Percentiles rank a stretch among this genome's conserved stretches.
phyloP scores from a whole-genome alignment of 2,888 invertebrate genomes.

The Diploptera punctata region DNA sequence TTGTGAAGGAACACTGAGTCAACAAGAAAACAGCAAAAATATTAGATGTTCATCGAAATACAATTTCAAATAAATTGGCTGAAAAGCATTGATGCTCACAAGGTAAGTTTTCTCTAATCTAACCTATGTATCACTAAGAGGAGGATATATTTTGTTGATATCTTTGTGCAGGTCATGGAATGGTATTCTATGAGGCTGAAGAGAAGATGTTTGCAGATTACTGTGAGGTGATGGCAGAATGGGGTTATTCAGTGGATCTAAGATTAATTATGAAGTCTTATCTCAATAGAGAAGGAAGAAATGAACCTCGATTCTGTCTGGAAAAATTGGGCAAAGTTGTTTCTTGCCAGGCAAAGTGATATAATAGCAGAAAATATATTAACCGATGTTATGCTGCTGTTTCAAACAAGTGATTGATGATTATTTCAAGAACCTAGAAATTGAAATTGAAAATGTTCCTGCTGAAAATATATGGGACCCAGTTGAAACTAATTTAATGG shows the following conservation, averaged over 20 bases:
- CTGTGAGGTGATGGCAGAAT: neutral
- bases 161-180: neutral
- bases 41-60: constrained; percentile 9
- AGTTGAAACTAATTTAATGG: neutral
- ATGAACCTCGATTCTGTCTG: neutral
- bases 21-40: neutral
- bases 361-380: neutral
- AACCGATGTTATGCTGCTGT: neutral
- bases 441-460: too few species aligned
- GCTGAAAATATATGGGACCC: neutral
- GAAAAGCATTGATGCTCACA: neutral
- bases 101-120: neutral
- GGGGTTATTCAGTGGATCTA: neutral
- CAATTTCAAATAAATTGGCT: neutral
- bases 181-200: neutral
- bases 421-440: neutral
- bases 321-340: constrained; percentile 11
- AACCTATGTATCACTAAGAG: neutral
- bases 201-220: neutral
- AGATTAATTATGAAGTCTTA: neutral
- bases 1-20: constrained; percentile 2
- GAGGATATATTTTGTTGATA: neutral
- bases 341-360: neutral
- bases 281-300: neutral
- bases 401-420: neutral